Percentiles rank a stretch among this genome's conserved stretches.
These are phyloP conservation scores for Telmatherina bonti DNA, from an alignment of 2,797 vertebrate genomes.

Conservation along the genomic window DNA sequence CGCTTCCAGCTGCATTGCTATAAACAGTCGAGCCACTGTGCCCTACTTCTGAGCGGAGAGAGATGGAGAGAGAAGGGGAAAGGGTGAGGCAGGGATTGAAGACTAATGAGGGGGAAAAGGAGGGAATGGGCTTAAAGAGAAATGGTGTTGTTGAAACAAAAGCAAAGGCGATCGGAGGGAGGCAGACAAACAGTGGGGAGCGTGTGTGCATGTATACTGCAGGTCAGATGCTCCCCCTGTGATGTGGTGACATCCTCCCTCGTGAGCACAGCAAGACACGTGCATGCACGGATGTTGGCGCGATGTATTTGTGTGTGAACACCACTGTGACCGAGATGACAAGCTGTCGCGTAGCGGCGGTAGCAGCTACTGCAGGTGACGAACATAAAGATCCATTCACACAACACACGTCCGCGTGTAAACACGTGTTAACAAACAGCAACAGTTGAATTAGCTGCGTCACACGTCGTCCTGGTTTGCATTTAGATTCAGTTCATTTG, in stretches of 20 bases:
- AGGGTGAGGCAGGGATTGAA: constrained; percentile 51
- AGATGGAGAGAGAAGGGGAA: constrained; percentile 43
- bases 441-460: background rate
- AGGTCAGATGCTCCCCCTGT: constrained; percentile 63
- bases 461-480: background rate
- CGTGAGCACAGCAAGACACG: constrained; percentile 45
- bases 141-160: constrained; percentile 49
- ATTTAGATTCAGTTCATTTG: background rate
- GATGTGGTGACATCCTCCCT: constrained; percentile 57
- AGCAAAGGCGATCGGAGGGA: constrained; percentile 4
- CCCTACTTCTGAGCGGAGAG: constrained; percentile 73
- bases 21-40: constrained; percentile 79
- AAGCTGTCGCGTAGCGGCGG: constrained; percentile 47
- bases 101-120: constrained; percentile 58
- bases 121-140: constrained; percentile 42
- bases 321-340: constrained; percentile 45
- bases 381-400: background rate
- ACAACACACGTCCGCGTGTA: background rate
- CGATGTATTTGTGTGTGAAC: constrained; percentile 10
- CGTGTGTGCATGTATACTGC: constrained; percentile 11
- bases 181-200: background rate
- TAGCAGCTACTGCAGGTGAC: constrained; percentile 38
- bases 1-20: constrained; percentile 74
- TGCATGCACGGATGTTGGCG: constrained; percentile 12
- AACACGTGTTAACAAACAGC: background rate